Conservation (phyloP, 2,113 vertebrate species). For the Amia ocellicauda region DNA sequence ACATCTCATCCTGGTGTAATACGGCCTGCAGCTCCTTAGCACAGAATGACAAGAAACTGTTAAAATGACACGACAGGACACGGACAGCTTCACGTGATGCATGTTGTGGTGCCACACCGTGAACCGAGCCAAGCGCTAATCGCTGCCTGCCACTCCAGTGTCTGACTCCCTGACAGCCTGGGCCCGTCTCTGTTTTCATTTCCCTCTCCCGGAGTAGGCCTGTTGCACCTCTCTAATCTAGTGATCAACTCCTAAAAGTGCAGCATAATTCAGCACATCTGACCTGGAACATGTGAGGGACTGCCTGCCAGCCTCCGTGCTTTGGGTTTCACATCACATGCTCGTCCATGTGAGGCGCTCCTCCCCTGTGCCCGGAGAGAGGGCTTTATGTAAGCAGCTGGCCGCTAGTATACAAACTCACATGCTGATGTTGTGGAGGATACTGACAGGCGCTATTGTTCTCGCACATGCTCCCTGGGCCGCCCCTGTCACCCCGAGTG, state of each 20-base stretch:
- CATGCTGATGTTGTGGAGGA: neutral
- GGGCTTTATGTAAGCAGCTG: conserved; percentile 7
- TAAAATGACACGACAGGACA: no score
- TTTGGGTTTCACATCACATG: neutral
- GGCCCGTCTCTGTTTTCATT: neutral
- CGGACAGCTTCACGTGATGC: no score
- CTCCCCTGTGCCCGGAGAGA: neutral
- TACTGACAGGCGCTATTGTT: neutral
- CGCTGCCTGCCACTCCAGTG: neutral
- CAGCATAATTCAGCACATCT: neutral
- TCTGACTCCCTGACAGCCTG: neutral
- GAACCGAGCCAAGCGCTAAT: no score
- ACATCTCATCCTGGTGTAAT: no score
- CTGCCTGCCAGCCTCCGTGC: neutral
- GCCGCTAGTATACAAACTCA: neutral
- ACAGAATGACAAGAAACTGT: no score
- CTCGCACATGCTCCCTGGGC: neutral
- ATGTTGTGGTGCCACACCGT: no score
- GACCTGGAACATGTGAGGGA: neutral
- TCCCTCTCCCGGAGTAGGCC: neutral
- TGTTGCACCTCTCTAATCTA: neutral
- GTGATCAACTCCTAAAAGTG: neutral
- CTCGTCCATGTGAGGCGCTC: conserved; percentile 10
- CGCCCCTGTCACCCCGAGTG: neutral
- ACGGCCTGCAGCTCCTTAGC: no score